Evolutionary conservation across 2,113 vertebrate species (phyloP).

Genomic region (Channa argus): DNA sequence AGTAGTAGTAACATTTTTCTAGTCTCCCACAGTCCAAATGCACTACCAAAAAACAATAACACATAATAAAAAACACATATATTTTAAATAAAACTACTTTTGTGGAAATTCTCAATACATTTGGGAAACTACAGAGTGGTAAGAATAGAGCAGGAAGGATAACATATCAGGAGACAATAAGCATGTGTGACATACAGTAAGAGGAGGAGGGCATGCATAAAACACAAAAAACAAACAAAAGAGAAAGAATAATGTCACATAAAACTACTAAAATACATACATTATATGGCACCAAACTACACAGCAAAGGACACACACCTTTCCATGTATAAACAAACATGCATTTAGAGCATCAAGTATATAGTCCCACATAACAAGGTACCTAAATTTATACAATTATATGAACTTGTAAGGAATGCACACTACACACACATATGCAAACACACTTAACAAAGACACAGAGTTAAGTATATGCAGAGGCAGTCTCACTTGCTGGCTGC

Average conservation of each 20-base stretch:
- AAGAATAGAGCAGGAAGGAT: not conserved
- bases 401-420: conserved; percentile 8
- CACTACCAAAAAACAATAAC: no score
- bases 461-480: conserved; percentile 59
- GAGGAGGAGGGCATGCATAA: not conserved
- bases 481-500: conserved; percentile 56
- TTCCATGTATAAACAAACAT: not conserved
- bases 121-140: no score
- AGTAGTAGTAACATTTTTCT: no score
- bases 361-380: conserved; percentile 13
- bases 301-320: not conserved
- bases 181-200: not conserved
- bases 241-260: not conserved
- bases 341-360: conserved; percentile 25
- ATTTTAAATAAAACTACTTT: no score
- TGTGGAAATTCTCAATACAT: no score
- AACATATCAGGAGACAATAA: not conserved
- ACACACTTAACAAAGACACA: conserved; percentile 11
- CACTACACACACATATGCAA: not conserved
- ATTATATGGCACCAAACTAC: not conserved
- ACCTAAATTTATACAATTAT: conserved; percentile 35
- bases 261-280: conserved; percentile 3
- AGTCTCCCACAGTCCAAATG: no score
- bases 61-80: no score
- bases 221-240: not conserved